Base-by-base conservation (phyloP, 1,140 invertebrate genomes). In the Drosophila saltans region DNA sequence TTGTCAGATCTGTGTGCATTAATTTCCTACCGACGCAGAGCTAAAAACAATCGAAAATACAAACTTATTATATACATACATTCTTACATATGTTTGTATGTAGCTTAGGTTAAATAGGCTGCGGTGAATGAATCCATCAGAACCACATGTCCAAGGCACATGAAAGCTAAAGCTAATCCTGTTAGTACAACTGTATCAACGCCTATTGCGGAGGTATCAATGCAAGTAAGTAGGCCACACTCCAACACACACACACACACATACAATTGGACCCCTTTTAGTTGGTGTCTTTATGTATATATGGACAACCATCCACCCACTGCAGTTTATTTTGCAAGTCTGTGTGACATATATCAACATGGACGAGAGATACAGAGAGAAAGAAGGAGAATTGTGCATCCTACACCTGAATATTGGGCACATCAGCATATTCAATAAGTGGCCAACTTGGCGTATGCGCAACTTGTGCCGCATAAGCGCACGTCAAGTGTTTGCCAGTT, bases 391-490 rank as follows among this genome's bases (percentile, higher is more conserved):
- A 8, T 36, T 21, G 8, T 26, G 21, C 45, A 24, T 52, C 63
- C 33, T 55, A 63, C 60, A 63, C 66, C 62, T 39, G 60, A 67
- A 72, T 65, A 74, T 69, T 69, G 66, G 60, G 67, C 62, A 67
- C 80, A 83, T 83, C 72, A 75, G 77, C 73, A 84, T 84, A 80
- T 84, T 84, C 81, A 84, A 83, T 83, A 82, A 83, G 75, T 81
- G 77, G 76, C 66, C 63, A 66, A 80, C 75, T 69, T 64, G 81
- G 80, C 76, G 80, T 83, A 83, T 83, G 81, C 76, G 81, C 80
- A 84, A 83, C 76, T 83, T 78, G 72, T 83, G 80, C 70, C 67
- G 80, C 80, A 81, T 73, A 82, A 81, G 70, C 75, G 67, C 76
- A 79, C 75, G 71, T 79, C 80, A 82, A 82, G 80, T 82, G 80